These are phyloP conservation scores for Umimayanthus chanpuru DNA, from an alignment of 92 coral and sea anemone species.

Conservation along the genomic window DNA sequence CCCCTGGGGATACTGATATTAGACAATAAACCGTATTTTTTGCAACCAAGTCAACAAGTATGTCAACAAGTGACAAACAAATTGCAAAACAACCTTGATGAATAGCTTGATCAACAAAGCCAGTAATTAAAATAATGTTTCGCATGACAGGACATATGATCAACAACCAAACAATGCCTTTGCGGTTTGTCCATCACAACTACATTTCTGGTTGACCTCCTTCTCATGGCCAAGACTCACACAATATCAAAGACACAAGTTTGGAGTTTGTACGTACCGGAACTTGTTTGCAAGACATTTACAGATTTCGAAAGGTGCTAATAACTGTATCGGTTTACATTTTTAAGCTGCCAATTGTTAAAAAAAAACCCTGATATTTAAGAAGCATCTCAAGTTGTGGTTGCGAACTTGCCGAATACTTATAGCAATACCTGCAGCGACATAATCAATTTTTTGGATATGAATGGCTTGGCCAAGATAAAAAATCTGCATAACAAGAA, in stretches of 20 bases:
- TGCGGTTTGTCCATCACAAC: not conserved
- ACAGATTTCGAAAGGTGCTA: too few relatives aligned
- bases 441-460: conserved; percentile 6
- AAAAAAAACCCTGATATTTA: not conserved
- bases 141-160: not conserved
- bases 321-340: too few relatives aligned
- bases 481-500: conserved; percentile 18
- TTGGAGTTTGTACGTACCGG: too few relatives aligned
- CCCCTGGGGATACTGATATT: not conserved
- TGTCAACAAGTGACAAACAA: not conserved
- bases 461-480: not conserved
- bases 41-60: not conserved
- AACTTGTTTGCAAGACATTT: too few relatives aligned
- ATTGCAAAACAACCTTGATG: not conserved
- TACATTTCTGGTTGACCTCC: not conserved
- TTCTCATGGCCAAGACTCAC: not conserved
- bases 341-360: too few relatives aligned
- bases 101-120: not conserved
- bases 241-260: too few relatives aligned
- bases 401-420: not conserved
- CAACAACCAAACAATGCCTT: not conserved
- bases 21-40: too few relatives aligned
- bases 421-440: conserved; percentile 8
- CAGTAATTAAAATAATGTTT: too few relatives aligned
- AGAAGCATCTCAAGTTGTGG: not conserved